These are phyloP conservation scores for Ennomos quercinarius DNA, from an alignment of 2,888 invertebrate species.

Conservation along the genomic window DNA sequence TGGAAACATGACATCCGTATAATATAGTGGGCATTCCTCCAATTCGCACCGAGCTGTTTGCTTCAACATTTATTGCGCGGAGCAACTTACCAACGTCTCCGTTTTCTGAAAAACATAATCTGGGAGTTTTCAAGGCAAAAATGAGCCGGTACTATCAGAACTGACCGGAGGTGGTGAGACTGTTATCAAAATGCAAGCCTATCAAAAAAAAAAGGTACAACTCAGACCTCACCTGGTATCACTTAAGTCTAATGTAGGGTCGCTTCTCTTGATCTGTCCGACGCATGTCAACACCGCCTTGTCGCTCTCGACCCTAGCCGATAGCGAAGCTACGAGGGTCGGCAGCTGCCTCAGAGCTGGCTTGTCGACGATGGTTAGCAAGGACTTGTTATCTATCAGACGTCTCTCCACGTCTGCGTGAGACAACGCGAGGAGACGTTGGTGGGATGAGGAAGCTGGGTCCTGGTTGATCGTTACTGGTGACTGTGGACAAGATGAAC, in stretches of 20 bases:
- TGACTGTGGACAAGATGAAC: slow-evolving; percentile 55
- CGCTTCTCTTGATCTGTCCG: slow-evolving; percentile 88
- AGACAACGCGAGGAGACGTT: slow-evolving; percentile 92
- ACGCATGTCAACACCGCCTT: slow-evolving; percentile 93
- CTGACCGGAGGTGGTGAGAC: no score
- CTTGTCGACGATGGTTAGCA: slow-evolving; percentile 93
- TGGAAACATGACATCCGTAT: no score
- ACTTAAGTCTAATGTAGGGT: slow-evolving; percentile 86
- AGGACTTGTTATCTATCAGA: slow-evolving; percentile 95
- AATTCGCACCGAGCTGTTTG: no score
- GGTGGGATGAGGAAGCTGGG: slow-evolving; percentile 95
- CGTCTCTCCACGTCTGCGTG: slow-evolving; percentile 95
- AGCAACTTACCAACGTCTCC: no score
- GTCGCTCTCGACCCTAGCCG: slow-evolving; percentile 94
- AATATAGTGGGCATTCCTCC: no score
- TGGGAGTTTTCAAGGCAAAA: no score
- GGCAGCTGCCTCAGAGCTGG: slow-evolving; percentile 91
- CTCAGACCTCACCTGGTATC: slow-evolving; percentile 87
- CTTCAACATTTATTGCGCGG: no score
- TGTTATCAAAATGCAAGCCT: no score
- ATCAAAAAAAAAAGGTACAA: no score
- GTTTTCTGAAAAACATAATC: no score
- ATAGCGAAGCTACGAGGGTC: slow-evolving; percentile 88
- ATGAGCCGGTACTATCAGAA: no score
- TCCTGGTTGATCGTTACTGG: slow-evolving; percentile 87